A percentile compares a stretch with the other conserved stretches of the same genome.
These are phyloP conservation scores for Agapornis canus DNA, from an alignment of 2,797 vertebrate genomes.

Conservation along the genomic window DNA sequence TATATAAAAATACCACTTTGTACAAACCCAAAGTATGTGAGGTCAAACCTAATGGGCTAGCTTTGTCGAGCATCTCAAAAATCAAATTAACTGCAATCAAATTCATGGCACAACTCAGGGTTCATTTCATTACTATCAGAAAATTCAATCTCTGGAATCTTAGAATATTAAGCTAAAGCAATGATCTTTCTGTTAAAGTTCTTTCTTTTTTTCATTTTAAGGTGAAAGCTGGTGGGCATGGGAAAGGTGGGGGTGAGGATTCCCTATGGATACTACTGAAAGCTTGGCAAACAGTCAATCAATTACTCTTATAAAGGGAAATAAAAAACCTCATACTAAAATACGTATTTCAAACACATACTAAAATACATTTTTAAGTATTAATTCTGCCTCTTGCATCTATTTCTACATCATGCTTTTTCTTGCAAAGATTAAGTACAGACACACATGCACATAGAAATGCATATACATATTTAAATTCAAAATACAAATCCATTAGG, in stretches of 20 bases:
- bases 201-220: constrained; percentile 75
- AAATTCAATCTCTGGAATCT: constrained; percentile 75
- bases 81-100: constrained; percentile 67
- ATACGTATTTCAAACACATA: constrained; percentile 15
- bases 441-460: neutral
- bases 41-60: constrained; percentile 61
- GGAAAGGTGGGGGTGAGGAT: constrained; percentile 40
- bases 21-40: constrained; percentile 44
- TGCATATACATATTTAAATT: neutral
- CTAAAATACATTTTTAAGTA: constrained; percentile 46
- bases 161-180: constrained; percentile 72
- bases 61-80: constrained; percentile 57
- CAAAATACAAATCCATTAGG: constrained; percentile 16
- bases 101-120: constrained; percentile 60
- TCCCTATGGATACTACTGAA: constrained; percentile 60
- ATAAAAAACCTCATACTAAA: neutral
- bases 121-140: constrained; percentile 70
- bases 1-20: constrained; percentile 25
- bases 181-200: constrained; percentile 75
- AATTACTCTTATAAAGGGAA: constrained; percentile 36
- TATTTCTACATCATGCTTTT: neutral
- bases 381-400: constrained; percentile 43
- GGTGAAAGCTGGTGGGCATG: constrained; percentile 5
- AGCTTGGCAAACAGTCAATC: constrained; percentile 70
- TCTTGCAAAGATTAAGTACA: constrained; percentile 8